Base-by-base conservation (phyloP, 37 sponge, comb jelly and placozoan species). In the Crambe crambe region DNA sequence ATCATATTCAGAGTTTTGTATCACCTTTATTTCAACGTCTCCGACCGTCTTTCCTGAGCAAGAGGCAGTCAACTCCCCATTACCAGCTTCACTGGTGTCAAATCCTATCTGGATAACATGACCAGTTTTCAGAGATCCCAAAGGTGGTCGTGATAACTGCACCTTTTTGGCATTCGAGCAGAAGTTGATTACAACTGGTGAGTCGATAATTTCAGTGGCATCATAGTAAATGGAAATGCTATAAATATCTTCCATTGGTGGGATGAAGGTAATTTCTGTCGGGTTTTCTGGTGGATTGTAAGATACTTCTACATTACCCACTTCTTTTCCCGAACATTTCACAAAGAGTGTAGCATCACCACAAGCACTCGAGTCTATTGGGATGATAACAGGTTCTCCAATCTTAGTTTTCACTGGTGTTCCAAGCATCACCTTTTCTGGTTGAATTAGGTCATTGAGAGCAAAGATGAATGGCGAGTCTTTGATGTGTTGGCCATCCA, bases 401-500 rank as follows among this genome's bases (percentile, higher is more conserved):
- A 47, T n/a, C 23, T 40, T 15, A 2, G 42, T 38, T 17, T 27
- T 63, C 20, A 42, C 29, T 37, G 85, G 74, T 44, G 59, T 20
- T 12, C 77, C 58, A 0, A 79, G 61, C 17, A 54, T 56, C 4
- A 87, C 85, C 27, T 69, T 83, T 47, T 75, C 81, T 25, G 74
- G 72, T 17, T 86, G 59, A 37, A 73, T 22, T 1, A 84, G 84
- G 2, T 76, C 38, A 37, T 38, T 51, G 56, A 86, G 68, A 26
- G 64, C 31, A 21, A 85, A 35, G 12, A 5, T 20, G 56, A 90
- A 90, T n/a, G 90, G 85, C 56, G 90, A 90, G 9, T 73, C 82
- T 20, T 74, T 76, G 15, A 90, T 77, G 12, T 63, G 82, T 35
- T 61, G 59, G 4, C 74, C 74, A 4, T 42, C 47, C 26, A 75